Evolutionary conservation across 2,888 invertebrate genomes (phyloP), one percentile per base, ranked within the genome.

Genomic region (Harpalus rufipes): DNA sequence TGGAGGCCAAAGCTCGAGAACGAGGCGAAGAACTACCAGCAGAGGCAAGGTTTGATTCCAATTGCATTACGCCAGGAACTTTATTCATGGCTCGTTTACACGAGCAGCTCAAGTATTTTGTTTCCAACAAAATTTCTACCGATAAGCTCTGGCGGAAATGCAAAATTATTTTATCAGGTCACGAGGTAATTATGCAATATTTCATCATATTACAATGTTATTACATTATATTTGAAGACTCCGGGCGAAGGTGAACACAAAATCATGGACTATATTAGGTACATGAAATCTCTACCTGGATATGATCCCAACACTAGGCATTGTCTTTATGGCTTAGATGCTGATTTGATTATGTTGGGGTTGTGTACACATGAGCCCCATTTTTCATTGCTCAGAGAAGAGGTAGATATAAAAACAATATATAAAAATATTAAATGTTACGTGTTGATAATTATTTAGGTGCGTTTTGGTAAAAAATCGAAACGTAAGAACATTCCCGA

Each of bases 161-260:
- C 86, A 94, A 95, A 89, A 94, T 99, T 86, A 95, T 97, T 88
- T 92, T 98, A 7, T 98, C 98, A 14, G 98, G 99, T 1, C 98
- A 98, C 91, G 96, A 98, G 94, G 97, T 97, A 90, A 78, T 51
- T 51, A 21, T 44, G 32, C 32, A 16, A 58, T 58, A 41, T 56
- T 58, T 56, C 58, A 78, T 58, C 16, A 59, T 25, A 39, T 32
- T 59, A 44, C 39, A 63, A 6, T 63, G 4, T 41, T 41, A 63
- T 59, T 79, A 79, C 25, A 14, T 32, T 8, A 83, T 65, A 56
- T 81, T 7, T 65, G 18, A n/a, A 96, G 95, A 95, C 97, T 1
- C 98, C 99, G 0, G 99, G 99, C 0, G 99, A 99, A 92, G 99
- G 98, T 0, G 98, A 99, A 91, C 98, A 98, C 90, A 99, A 99